These are phyloP conservation scores for Cosmopolites sordidus DNA, from an alignment of 2,888 invertebrate genomes.

Conservation along the genomic window DNA sequence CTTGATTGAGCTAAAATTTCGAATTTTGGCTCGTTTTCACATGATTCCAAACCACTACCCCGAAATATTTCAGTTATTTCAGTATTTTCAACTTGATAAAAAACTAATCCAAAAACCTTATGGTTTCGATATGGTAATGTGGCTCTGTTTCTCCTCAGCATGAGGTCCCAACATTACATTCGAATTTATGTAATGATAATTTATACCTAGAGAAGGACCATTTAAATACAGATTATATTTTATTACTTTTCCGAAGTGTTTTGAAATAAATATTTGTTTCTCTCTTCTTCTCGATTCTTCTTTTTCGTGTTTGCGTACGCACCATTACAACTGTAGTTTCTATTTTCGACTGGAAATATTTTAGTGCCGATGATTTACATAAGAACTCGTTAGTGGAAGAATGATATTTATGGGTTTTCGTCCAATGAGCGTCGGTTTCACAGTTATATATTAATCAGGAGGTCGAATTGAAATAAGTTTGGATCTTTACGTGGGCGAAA, in stretches of 20 bases:
- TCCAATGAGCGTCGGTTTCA: background rate
- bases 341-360: background rate
- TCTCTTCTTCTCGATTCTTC: background rate
- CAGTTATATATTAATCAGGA: background rate
- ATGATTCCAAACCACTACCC: no score
- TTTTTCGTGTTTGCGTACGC: background rate
- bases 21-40: no score
- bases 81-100: no score
- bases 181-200: constrained; percentile 25
- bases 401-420: background rate
- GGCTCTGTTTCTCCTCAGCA: constrained; percentile 14
- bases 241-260: constrained; percentile 13
- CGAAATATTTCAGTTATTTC: no score
- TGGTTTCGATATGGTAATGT: constrained; percentile 20
- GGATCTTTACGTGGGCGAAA: background rate
- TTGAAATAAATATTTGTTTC: constrained; percentile 21
- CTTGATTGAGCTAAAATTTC: no score
- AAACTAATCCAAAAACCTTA: constrained; percentile 1
- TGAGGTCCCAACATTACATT: constrained; percentile 20
- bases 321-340: background rate
- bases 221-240: constrained; percentile 18
- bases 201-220: constrained; percentile 18
- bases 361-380: constrained; percentile 5
- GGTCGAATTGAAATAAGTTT: background rate
- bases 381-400: constrained; percentile 2